Conservation (phyloP, 2,888 invertebrate genomes). For the Proisotoma minuta region DNA sequence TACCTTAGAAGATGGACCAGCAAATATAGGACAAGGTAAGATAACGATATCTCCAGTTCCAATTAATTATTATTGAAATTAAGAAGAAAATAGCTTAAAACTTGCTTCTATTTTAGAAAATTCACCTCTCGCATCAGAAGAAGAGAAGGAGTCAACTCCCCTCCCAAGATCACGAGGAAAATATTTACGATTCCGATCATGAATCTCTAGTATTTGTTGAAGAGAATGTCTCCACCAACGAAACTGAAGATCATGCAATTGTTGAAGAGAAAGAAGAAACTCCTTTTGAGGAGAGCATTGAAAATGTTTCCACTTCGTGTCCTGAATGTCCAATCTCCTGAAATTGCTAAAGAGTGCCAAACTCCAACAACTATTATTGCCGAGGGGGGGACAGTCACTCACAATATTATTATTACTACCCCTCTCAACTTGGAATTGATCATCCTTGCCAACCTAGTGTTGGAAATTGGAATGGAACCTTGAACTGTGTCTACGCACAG, state of each 20-base stretch:
- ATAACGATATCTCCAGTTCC: neutral
- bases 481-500: constrained; percentile 35
- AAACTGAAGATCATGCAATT: neutral
- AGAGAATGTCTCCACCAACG: neutral
- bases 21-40: neutral
- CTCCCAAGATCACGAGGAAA: neutral
- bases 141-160: neutral
- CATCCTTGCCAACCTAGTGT: constrained; percentile 7
- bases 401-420: constrained; percentile 13
- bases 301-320: no score
- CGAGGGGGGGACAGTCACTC: neutral
- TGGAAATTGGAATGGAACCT: constrained; percentile 7
- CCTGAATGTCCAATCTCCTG: no score
- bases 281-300: neutral
- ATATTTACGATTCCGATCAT: neutral
- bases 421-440: constrained; percentile 23
- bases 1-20: neutral
- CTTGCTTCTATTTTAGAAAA: neutral
- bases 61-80: no score
- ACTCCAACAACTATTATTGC: neutral
- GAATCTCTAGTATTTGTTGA: neutral
- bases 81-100: no score
- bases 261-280: neutral
- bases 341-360: no score
- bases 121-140: neutral